Evolutionary conservation across 2,888 invertebrate species (phyloP).

Genomic region (Tetragonula carbonaria): DNA sequence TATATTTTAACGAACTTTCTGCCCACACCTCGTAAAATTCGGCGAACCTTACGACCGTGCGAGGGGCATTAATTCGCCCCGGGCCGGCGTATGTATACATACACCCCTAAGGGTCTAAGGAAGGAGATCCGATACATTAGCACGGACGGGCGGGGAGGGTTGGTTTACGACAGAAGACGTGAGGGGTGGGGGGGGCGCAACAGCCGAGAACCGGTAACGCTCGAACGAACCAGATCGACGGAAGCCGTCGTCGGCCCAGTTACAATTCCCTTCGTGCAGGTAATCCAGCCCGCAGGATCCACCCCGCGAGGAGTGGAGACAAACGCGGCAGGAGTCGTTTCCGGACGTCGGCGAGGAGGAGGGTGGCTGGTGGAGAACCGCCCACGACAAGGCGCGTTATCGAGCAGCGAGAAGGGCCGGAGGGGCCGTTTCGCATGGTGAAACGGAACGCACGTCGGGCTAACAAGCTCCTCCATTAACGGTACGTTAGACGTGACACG

Average conservation of each 20-base stretch:
- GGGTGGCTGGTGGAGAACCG: conserved; percentile 48
- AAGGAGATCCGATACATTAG: not conserved
- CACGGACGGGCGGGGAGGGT: not conserved
- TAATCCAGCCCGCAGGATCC: conserved; percentile 55
- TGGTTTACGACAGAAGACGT: conserved; percentile 10
- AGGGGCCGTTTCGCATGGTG: conserved; percentile 62
- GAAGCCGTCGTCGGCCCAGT: conserved; percentile 55
- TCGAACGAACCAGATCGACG: conserved; percentile 40
- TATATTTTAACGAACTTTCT: too few relatives aligned
- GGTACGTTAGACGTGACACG: conserved; percentile 82
- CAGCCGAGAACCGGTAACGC: conserved; percentile 2
- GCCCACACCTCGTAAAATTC: too few relatives aligned
- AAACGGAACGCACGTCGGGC: conserved; percentile 67
- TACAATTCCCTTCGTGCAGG: conserved; percentile 57
- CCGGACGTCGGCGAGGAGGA: conserved; percentile 44
- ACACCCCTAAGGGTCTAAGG: not conserved
- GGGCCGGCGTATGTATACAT: not conserved
- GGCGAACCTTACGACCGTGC: not conserved
- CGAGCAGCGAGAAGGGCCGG: conserved; percentile 51
- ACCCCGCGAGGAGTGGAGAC: conserved; percentile 56
- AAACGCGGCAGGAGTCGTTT: conserved; percentile 59
- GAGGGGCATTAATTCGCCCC: conserved; percentile 8
- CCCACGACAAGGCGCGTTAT: conserved; percentile 72
- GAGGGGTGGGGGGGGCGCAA: not conserved
- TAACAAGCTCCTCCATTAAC: conserved; percentile 81